A percentile compares a stretch with the other conserved stretches of the same genome.
phyloP scores from a whole-genome alignment of 2,797 vertebrate species.

The Urophycis tenuis region DNA sequence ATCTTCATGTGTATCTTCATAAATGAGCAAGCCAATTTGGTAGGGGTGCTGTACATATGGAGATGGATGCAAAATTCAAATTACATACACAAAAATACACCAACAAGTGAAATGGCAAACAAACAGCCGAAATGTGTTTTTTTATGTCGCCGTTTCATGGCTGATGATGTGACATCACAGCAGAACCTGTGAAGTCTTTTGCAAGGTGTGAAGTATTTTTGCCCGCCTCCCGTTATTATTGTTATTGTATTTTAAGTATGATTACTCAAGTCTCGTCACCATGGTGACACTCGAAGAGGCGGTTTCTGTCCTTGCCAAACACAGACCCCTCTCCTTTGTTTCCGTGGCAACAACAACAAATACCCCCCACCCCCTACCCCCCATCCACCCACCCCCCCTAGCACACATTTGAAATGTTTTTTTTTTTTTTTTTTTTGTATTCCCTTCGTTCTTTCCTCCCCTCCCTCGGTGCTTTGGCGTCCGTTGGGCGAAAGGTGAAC shows the following conservation, averaged over 20 bases:
- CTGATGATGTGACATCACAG: background rate
- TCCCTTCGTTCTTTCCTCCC: conserved; percentile 26
- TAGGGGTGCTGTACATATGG: background rate
- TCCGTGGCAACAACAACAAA: conserved; percentile 76
- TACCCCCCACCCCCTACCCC: conserved; percentile 28
- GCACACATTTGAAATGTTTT: conserved; percentile 9
- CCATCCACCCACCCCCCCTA: conserved; percentile 18
- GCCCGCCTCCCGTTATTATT: conserved; percentile 41
- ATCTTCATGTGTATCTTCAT: background rate
- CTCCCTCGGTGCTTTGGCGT: conserved; percentile 16
- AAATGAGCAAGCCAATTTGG: background rate
- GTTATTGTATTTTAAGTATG: conserved; percentile 60
- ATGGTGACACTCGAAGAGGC: conserved; percentile 71
- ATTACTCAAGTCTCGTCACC: conserved; percentile 73
- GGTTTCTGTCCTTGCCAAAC: conserved; percentile 64
- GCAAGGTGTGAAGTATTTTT: conserved; percentile 25
- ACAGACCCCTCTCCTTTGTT: conserved; percentile 69
- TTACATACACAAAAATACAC: background rate
- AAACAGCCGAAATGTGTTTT: background rate
- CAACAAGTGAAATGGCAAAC: background rate
- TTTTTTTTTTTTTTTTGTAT: conserved; percentile 25
- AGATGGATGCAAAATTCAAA: background rate
- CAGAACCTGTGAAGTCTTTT: background rate
- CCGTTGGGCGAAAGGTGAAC: conserved; percentile 77
- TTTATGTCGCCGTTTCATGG: background rate